phyloP scores from a whole-genome alignment of 2,888 invertebrate species.

The Melanophora roralis region DNA sequence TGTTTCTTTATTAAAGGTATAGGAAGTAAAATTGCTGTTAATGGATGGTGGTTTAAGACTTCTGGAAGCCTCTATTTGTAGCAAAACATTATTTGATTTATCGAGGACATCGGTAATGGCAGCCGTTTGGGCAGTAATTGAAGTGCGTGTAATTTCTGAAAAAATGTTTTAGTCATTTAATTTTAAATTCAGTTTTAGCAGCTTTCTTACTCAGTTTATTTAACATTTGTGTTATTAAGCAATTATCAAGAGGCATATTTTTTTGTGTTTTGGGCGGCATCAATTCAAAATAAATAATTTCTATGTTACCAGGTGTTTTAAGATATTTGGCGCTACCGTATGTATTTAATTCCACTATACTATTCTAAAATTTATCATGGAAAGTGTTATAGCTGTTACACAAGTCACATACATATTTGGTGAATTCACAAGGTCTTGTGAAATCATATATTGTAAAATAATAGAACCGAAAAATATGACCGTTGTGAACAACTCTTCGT shows the following conservation, averaged over 20 bases:
- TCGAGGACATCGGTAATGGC: constrained; percentile 71
- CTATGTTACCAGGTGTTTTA: not conserved
- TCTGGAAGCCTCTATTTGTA: constrained; percentile 70
- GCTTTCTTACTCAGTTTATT: constrained; percentile 67
- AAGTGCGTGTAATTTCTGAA: constrained; percentile 63
- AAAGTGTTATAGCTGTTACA: too few species aligned
- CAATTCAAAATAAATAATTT: not conserved
- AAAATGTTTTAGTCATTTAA: not conserved
- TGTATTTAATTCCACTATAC: too few species aligned
- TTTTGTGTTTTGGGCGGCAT: not conserved
- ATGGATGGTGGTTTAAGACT: constrained; percentile 33
- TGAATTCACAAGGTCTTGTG: too few species aligned
- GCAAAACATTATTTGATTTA: constrained; percentile 71
- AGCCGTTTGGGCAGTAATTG: constrained; percentile 65
- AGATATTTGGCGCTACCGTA: too few species aligned
- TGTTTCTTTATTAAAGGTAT: constrained; percentile 66
- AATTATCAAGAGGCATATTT: constrained; percentile 45
- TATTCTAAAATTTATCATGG: too few species aligned
- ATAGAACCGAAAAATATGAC: too few species aligned
- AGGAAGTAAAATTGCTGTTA: constrained; percentile 40
- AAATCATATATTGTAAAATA: too few species aligned
- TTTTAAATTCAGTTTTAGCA: not conserved
- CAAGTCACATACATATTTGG: too few species aligned
- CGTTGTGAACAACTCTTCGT: too few species aligned
- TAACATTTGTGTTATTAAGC: constrained; percentile 67